Base-by-base conservation (phyloP, 2,888 invertebrate genomes). In the Heliconius aoede region DNA sequence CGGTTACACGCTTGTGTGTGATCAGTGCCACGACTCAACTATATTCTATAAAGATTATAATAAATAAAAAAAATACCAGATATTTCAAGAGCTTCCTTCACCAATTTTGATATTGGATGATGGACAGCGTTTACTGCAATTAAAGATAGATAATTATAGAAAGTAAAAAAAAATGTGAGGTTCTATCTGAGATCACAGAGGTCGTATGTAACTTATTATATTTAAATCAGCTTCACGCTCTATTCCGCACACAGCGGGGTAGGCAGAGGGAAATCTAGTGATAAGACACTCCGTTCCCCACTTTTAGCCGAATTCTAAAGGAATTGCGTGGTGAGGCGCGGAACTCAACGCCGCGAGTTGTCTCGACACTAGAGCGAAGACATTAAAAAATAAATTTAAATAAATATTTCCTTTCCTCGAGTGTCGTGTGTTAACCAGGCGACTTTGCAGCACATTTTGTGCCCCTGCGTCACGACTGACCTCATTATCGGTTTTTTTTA, bases 21-120 rank as follows among this genome's bases (percentile, higher is more conserved):
- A 36, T 13, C 7, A 18, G 46, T 2, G 3, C 21, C 46, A 46
- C 18, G 36, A 11, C 46, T 18, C 7, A 46, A 46, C 21, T 18
- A 46, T 46, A 46, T 2, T 46, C 7, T 7, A 46, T 46, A 46
- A 46, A 65, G 7, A 65, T 24, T 28, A 64, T n/a, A 21, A 30
- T 9, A 67, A 46, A 18, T 26, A 5, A n/a, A 68, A 67, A 9
- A 46, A 7, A 26, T 72, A 72, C 72, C 72, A 11, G 60, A 13
- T 24, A 61, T 24, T 13, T 61, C 40, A 11, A 61, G 9, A 36
- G 24, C 26, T 9, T 72, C 72, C 40, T 72, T 24, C 11, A 72
- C 24, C 21, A 18, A 21, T 28, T 72, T 21, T 40, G 72, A 72
- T 28, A 72, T 36, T 21, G 72, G 28, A 61, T 61, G 72, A n/a